Evolutionary conservation across 1,140 invertebrate species (phyloP), one percentile per base, ranked within the genome.

Genomic region (Cepaea nemoralis): DNA sequence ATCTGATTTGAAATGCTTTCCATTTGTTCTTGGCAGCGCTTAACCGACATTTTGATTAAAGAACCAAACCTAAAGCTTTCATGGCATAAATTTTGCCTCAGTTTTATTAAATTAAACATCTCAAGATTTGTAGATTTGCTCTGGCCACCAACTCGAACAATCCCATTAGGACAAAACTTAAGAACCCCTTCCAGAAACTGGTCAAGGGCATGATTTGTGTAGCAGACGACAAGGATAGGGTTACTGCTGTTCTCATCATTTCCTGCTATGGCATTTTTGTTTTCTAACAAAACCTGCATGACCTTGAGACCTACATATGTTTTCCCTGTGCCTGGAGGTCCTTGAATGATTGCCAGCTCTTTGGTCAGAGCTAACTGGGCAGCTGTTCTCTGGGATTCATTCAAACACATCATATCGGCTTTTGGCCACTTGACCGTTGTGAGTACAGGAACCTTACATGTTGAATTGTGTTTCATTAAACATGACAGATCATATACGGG

Each of bases 121-220:
- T 37, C 27, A 40, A 81, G 27, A 3, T n/a, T 33, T 39, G 63
- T 37, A 67, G 50, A 63, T 42, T 63, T 24, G n/a, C 55, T 75
- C 19, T 42, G 39, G 10, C 94, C 93, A 0, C 96, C 96, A 82
- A 97, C 93, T 37, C 96, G 93, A 14, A 95, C 92, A 69, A 84
- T 82, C 1, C 81, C 81, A 1, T 70, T 24, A 5, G 69, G 59
- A 55, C 76, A 97, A 73, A 88, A 89, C 24, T 83, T 74, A 0
- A 85, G 31, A 0, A 92, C 89, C 39, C 94, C 95, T 89, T 96
- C 94, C n/a, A 98, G 90, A 91, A 98, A 97, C 87, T 97, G 96
- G 92, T 97, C 96, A 8, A 97, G 88, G 0, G 96, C 96, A 89
- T 97, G 95, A 88, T 97, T 98, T 0, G 96, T 97, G 85, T 94